A percentile compares a stretch with the other conserved stretches of the same genome.
Conservation (phyloP, 2,113 vertebrate species). For the Elachura formosa region DNA sequence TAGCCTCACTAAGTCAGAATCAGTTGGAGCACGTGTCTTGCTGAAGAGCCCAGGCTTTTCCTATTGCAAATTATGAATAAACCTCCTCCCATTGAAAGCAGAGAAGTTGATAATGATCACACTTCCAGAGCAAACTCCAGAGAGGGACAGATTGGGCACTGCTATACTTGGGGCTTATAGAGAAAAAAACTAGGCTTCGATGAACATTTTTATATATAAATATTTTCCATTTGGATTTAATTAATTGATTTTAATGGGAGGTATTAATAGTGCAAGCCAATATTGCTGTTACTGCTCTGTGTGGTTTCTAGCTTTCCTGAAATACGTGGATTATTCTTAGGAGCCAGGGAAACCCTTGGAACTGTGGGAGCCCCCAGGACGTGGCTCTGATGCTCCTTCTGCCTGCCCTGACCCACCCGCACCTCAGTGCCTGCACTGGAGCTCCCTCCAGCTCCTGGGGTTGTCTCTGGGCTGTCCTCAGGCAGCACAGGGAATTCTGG, state of each 20-base stretch:
- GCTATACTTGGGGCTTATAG: not conserved
- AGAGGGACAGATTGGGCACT: not conserved
- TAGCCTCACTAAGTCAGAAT: not conserved
- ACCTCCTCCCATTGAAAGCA: not conserved
- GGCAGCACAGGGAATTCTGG: accelerated
- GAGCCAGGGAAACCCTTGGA: not conserved
- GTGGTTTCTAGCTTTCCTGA: not conserved
- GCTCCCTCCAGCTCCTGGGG: accelerated
- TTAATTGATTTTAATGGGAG: not conserved
- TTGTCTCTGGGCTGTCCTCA: not conserved
- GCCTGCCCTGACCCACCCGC: accelerated
- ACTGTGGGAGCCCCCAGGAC: not conserved
- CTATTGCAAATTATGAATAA: not conserved
- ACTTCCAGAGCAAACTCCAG: not conserved
- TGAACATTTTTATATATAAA: not conserved
- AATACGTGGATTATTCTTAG: accelerated
- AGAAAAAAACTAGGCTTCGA: not conserved
- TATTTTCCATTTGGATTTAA: not conserved
- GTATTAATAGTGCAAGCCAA: not conserved
- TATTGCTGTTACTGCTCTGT: not conserved
- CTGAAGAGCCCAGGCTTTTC: not conserved
- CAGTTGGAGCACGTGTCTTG: not conserved
- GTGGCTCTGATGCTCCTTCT: not conserved
- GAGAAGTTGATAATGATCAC: not conserved
- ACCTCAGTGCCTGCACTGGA: accelerated